A percentile compares a stretch with the other conserved stretches of the same genome.
These are phyloP conservation scores for Calidris pugnax DNA, from an alignment of 2,113 vertebrate species.

Conservation along the genomic window DNA sequence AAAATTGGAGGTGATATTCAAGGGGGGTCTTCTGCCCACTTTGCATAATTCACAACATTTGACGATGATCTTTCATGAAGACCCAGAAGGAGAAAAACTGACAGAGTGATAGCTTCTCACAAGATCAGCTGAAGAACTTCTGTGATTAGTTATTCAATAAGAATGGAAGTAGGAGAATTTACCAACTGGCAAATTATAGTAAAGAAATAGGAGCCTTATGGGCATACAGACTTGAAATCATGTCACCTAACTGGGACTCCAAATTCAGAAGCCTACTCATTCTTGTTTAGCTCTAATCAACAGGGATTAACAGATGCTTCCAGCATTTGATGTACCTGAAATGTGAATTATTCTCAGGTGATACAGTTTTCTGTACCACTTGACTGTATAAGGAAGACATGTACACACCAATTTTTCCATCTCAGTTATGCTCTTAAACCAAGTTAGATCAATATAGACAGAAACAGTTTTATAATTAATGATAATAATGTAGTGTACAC, in stretches of 20 bases:
- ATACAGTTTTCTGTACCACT: background rate
- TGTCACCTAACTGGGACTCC: background rate
- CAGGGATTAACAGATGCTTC: background rate
- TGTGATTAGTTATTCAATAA: background rate
- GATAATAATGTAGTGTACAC: background rate
- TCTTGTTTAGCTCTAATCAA: background rate
- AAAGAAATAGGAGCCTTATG: background rate
- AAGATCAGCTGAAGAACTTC: background rate
- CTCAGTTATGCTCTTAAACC: background rate
- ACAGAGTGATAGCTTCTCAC: background rate
- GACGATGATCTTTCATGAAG: background rate
- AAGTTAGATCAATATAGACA: background rate
- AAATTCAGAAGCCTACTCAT: background rate
- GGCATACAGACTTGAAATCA: background rate
- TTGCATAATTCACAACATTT: background rate
- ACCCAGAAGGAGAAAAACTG: background rate
- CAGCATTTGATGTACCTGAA: background rate
- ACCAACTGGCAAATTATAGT: background rate
- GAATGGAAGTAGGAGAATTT: background rate
- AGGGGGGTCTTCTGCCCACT: background rate
- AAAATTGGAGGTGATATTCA: background rate
- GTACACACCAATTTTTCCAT: background rate
- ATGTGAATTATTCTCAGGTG: background rate
- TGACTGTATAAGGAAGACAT: background rate
- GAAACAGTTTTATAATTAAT: background rate